Percentiles rank a stretch among this genome's conserved stretches.
Evolutionary conservation across 2,888 invertebrate species (phyloP).

Genomic region (Agrotis puta): DNA sequence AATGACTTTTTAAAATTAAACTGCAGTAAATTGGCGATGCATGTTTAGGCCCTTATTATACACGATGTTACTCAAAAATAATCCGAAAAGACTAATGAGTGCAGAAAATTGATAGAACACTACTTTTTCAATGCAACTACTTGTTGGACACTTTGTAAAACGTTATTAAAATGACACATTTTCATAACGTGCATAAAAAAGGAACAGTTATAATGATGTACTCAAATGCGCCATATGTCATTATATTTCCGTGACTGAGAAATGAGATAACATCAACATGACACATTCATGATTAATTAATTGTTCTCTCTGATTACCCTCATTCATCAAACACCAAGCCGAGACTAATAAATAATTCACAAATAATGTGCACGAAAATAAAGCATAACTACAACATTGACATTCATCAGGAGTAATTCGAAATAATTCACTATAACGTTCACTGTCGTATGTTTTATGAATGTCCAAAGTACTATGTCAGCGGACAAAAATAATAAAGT

Average conservation of each 20-base stretch:
- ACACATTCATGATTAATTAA: slow-evolving; percentile 25
- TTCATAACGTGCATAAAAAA: too few species aligned
- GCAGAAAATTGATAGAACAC: too few species aligned
- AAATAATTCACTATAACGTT: slow-evolving; percentile 46
- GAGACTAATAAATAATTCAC: slow-evolving; percentile 29
- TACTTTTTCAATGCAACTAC: too few species aligned
- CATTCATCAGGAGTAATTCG: slow-evolving; percentile 27
- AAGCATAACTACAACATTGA: slow-evolving; percentile 3
- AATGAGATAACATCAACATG: slow-evolving; percentile 17
- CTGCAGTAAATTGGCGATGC: too few species aligned
- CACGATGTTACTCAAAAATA: too few species aligned
- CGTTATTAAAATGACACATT: too few species aligned
- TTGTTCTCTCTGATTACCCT: slow-evolving; percentile 29
- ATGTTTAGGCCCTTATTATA: too few species aligned
- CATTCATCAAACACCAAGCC: slow-evolving; percentile 34
- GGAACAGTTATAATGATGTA: neutral
- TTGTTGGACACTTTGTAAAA: too few species aligned
- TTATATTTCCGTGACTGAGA: neutral
- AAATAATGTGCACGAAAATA: slow-evolving; percentile 20
- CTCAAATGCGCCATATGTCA: neutral
- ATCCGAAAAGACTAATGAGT: too few species aligned
- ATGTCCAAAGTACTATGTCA: slow-evolving; percentile 24
- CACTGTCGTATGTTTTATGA: slow-evolving; percentile 41
- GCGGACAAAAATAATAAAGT: slow-evolving; percentile 66
- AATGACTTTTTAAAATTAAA: too few species aligned